A percentile compares a stretch with the other conserved stretches of the same genome.
Evolutionary conservation across 2,888 invertebrate genomes (phyloP).

Genomic region (Fissipunctia ypsillon): DNA sequence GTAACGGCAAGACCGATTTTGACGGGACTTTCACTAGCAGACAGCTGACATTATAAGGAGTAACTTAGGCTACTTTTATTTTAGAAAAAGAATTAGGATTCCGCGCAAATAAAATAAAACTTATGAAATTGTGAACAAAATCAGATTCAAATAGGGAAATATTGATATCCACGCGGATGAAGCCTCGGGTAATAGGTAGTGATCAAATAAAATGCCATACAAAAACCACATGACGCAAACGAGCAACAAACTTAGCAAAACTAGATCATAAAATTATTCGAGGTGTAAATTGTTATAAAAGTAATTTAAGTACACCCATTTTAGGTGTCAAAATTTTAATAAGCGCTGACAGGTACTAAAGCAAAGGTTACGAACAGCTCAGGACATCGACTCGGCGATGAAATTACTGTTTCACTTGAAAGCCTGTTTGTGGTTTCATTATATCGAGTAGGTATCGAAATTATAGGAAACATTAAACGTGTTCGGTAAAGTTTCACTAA

Average conservation of each 20-base stretch:
- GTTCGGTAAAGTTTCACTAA: background rate
- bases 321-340: conserved; percentile 11
- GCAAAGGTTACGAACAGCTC: background rate
- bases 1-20: too few relatives aligned
- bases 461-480: conserved; percentile 10
- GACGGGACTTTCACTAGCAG: too few relatives aligned
- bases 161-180: too few relatives aligned
- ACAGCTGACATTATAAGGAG: too few relatives aligned
- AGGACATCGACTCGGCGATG: background rate
- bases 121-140: too few relatives aligned
- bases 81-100: too few relatives aligned
- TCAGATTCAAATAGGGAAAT: too few relatives aligned
- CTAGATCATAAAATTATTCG: background rate
- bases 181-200: too few relatives aligned
- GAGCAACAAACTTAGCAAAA: background rate
- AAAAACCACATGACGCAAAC: background rate
- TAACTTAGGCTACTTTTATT: too few relatives aligned
- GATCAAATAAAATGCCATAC: background rate
- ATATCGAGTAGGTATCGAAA: background rate
- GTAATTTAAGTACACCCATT: background rate
- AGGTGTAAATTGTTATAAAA: background rate
- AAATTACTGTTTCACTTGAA: conserved; percentile 16
- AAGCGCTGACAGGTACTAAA: too few relatives aligned
- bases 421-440: conserved; percentile 10
- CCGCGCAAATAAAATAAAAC: too few relatives aligned